These are phyloP conservation scores for Puma concolor DNA, from an alignment of 2,113 vertebrate genomes.

Conservation along the genomic window DNA sequence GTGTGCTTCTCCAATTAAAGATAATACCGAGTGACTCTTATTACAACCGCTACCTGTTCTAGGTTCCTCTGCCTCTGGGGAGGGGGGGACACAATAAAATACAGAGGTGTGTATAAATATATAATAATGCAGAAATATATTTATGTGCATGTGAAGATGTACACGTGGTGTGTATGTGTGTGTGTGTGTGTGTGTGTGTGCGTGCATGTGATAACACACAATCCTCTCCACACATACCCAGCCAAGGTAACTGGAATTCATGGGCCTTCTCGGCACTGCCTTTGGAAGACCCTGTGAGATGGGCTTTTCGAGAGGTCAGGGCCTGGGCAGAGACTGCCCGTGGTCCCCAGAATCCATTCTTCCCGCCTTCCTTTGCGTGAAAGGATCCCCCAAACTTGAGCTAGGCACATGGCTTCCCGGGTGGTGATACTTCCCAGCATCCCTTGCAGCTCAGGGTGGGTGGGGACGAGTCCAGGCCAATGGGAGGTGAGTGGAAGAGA, in stretches of 20 bases:
- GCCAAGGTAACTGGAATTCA: not conserved
- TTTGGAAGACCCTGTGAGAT: fast-evolving
- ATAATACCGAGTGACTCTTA: not conserved
- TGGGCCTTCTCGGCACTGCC: fast-evolving
- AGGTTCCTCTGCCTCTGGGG: not conserved
- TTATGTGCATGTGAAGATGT: not conserved
- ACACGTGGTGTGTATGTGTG: not conserved
- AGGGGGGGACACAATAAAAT: not conserved
- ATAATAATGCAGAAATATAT: no score
- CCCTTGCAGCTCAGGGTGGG: not conserved
- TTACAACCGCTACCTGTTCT: not conserved
- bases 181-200: not conserved
- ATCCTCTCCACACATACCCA: not conserved
- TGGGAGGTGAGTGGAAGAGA: not conserved
- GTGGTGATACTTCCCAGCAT: not conserved
- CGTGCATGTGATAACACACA: not conserved
- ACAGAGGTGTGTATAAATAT: no score
- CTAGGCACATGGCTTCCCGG: no score
- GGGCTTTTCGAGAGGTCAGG: not conserved
- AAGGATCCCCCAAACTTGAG: fast-evolving
- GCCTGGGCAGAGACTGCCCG: not conserved
- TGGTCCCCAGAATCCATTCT: not conserved
- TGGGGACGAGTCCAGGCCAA: not conserved
- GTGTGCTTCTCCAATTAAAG: not conserved
- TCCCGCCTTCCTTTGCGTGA: not conserved